phyloP scores from a whole-genome alignment of 2,888 invertebrate species.

The Ptychoptera albimana region DNA sequence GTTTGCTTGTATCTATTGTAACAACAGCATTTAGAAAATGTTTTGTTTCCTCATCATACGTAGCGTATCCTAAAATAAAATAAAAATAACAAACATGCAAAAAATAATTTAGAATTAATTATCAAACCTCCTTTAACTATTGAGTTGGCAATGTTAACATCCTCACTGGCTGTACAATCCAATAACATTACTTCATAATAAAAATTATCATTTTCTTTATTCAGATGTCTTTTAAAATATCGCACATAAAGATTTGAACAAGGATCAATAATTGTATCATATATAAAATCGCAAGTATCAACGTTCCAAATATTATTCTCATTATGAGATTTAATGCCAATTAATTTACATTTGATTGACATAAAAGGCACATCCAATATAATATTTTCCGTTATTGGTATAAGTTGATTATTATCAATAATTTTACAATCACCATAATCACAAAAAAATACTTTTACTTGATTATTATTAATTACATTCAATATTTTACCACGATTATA shows the following conservation, averaged over 20 bases:
- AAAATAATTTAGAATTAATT: not conserved
- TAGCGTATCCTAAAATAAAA: constrained; percentile 7
- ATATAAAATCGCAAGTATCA: constrained; percentile 8
- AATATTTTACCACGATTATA: constrained; percentile 10
- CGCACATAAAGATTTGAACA: constrained; percentile 7
- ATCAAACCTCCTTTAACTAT: constrained; percentile 8
- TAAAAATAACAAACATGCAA: not conserved
- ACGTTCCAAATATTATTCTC: constrained; percentile 7
- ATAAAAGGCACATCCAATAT: constrained; percentile 7
- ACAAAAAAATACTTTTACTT: constrained; percentile 9
- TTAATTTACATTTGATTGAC: constrained; percentile 9
- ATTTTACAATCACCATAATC: constrained; percentile 7
- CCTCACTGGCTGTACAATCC: constrained; percentile 5
- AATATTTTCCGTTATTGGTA: constrained; percentile 3
- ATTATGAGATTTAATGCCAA: constrained; percentile 7
- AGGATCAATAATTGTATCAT: constrained; percentile 6
- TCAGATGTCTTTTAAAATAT: not conserved
- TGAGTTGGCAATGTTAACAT: constrained; percentile 7
- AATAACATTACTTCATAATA: constrained; percentile 8
- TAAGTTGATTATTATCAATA: constrained; percentile 1
- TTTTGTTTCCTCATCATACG: constrained; percentile 7
- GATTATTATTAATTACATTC: constrained; percentile 3
- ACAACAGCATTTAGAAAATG: constrained; percentile 6
- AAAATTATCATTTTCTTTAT: not conserved
- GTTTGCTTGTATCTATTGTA: not conserved